phyloP scores from a whole-genome alignment of 2,797 vertebrate genomes.

The Pachyuromys duprasi region DNA sequence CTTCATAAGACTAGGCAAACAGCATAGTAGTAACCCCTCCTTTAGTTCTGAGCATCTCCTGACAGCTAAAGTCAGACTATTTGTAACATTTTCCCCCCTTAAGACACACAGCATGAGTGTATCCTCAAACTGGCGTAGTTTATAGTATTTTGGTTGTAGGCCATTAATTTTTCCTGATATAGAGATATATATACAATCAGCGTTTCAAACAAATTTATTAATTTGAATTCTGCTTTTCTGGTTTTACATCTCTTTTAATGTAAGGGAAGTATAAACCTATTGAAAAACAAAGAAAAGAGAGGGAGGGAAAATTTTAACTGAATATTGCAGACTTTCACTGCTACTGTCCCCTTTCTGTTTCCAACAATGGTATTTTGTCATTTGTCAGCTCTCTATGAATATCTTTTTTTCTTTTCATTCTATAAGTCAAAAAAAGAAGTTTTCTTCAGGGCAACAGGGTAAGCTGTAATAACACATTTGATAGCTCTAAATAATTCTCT shows the following conservation, averaged over 20 bases:
- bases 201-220: conserved; percentile 45
- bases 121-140: not conserved
- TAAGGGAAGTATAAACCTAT: not conserved
- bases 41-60: not conserved
- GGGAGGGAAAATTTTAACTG: not conserved
- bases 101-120: not conserved
- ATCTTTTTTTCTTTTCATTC: conserved; percentile 4
- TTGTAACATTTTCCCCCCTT: not conserved
- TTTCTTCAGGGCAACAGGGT: conserved; percentile 60
- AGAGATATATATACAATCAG: not conserved
- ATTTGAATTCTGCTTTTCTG: conserved; percentile 20
- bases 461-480: conserved; percentile 64
- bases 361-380: conserved; percentile 21
- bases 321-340: not conserved
- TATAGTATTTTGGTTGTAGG: not conserved
- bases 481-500: conserved; percentile 70
- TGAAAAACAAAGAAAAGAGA: not conserved
- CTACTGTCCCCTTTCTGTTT: conserved; percentile 12
- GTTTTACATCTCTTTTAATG: not conserved
- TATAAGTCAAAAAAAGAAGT: conserved; percentile 66
- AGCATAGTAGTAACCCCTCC: not conserved
- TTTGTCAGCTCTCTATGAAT: conserved; percentile 27
- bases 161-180: not conserved
- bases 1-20: not conserved
- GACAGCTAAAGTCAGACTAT: conserved; percentile 36